These are phyloP conservation scores for Cynocephalus volans DNA, from an alignment of 2,113 vertebrate species.

Conservation along the genomic window DNA sequence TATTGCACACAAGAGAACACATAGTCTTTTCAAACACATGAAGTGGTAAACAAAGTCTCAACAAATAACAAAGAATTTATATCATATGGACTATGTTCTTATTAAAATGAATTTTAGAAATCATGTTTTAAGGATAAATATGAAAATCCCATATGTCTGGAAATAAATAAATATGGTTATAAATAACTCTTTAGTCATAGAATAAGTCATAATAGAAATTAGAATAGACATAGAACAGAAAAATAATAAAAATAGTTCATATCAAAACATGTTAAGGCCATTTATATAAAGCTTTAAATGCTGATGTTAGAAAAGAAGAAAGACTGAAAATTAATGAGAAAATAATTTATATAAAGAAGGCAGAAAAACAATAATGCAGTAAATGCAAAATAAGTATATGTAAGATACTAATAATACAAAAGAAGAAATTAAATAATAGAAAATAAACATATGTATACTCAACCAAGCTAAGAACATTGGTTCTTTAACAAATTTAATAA, in stretches of 20 bases:
- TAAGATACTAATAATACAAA: neutral
- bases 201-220: neutral
- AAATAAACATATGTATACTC: neutral
- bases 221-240: neutral
- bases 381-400: neutral
- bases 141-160: neutral
- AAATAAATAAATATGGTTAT: neutral
- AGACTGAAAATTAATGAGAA: neutral
- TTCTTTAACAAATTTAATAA: neutral
- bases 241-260: neutral
- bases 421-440: neutral
- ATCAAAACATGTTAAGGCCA: neutral
- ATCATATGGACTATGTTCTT: fast-evolving
- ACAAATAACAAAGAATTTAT: neutral
- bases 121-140: neutral
- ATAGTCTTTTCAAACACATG: neutral
- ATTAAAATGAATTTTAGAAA: neutral
- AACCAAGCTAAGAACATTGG: neutral
- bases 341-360: neutral
- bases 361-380: neutral
- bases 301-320: neutral
- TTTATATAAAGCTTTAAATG: neutral
- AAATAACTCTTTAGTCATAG: neutral
- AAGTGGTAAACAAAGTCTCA: neutral
- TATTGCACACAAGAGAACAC: neutral